Base-by-base conservation (phyloP, 92 coral and sea anemone genomes). In the Desmophyllum pertusum region DNA sequence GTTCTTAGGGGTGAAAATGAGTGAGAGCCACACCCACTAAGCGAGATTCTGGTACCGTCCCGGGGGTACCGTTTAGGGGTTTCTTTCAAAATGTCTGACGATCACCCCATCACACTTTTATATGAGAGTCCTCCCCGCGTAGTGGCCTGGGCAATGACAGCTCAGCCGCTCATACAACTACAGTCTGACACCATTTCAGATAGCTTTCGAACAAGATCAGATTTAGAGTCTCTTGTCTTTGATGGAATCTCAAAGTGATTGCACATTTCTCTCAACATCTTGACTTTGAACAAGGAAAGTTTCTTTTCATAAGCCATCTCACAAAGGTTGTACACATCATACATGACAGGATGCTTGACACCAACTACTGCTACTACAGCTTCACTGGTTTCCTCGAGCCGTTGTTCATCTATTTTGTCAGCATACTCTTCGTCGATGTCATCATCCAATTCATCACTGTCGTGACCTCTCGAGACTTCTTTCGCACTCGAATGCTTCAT, bases 321-420 rank as follows among this genome's bases (percentile, higher is more conserved):
- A 57, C 87, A 83, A 55, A 73, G 78, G 71, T 83, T 66, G 65
- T 36, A 57, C 17, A 83, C 80, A 83, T 83, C 86, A 57, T 83
- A 83, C 71, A 83, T 73, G 10, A 72, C 39, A 21, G 86, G 79
- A 65, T 83, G 86, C 57, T 45, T 83, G 86, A 76, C 43, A 72
- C 29, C 86, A 36, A 71, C 73, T 61, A 38, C 86, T 4, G 55
- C 69, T 52, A 70, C 51, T 17, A 81, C 79, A 42, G 66, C 70
- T 70, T 50, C 68, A 35, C 76, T 40, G 51, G 50, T 46, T 69
- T n/a, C 61, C 36, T 76, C 27, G 30, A 9, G 15, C 66, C 52
- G 42, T 76, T 17, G 67, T 1, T 76, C 80, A 53, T 76, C 80
- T 4, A 18, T 17, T 76, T 66, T 25, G 70, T 66, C 68, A 29